Percentiles rank a stretch among this genome's conserved stretches.
Conservation (phyloP, 1,140 invertebrate species). For the Conus betulinus region DNA sequence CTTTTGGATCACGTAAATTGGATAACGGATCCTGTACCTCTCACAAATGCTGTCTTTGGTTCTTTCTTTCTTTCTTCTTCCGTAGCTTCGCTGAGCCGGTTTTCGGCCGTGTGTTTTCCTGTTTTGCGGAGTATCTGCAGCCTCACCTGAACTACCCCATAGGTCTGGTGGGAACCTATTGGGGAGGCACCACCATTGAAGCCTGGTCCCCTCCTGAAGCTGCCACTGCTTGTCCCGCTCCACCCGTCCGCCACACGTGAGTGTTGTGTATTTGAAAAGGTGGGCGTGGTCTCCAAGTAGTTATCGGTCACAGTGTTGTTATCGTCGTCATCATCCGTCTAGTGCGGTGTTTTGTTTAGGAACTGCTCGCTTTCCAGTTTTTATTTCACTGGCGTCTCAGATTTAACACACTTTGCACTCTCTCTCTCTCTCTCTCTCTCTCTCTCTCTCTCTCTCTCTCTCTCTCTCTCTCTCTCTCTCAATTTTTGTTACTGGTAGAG, state of each 20-base stretch:
- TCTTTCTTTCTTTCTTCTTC: not conserved
- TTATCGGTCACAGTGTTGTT: no score
- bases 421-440: conserved; percentile 34
- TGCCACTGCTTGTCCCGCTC: conserved; percentile 34
- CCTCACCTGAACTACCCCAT: conserved; percentile 60
- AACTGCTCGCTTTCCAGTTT: no score
- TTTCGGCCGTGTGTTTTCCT: conserved; percentile 66
- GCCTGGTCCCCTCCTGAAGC: conserved; percentile 66
- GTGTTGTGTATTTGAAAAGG: not conserved
- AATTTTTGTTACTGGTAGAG: no score
- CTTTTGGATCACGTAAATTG: no score
- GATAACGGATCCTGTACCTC: no score
- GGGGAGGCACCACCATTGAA: conserved; percentile 67
- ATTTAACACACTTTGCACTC: not conserved
- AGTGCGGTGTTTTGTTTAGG: no score
- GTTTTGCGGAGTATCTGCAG: conserved; percentile 60
- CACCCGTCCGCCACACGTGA: not conserved
- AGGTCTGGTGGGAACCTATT: conserved; percentile 62
- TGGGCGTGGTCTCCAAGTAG: no score
- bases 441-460: not conserved
- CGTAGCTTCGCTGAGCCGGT: conserved; percentile 35
- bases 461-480: no score
- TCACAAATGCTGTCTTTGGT: not conserved
- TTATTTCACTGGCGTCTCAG: no score
- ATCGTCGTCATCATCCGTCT: no score